phyloP scores from a whole-genome alignment of 2,888 invertebrate genomes.

The Emmelina monodactyla region DNA sequence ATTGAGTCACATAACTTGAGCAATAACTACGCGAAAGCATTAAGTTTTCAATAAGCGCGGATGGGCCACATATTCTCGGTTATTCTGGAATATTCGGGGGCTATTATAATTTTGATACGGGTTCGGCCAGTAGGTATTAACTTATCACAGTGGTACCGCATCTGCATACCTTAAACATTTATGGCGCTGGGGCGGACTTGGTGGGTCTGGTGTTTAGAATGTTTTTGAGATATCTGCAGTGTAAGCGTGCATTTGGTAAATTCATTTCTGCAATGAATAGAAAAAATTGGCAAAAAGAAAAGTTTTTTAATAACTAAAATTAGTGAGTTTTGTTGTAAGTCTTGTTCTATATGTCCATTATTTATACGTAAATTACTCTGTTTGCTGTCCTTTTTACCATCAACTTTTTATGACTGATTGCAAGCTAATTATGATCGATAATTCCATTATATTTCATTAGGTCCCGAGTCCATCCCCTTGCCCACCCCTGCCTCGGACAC shows the following conservation, averaged over 20 bases:
- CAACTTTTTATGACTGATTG: too few relatives aligned
- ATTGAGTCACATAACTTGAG: constrained; percentile 20
- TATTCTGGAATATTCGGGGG: constrained; percentile 30
- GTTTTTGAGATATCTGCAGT: too few relatives aligned
- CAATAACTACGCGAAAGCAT: constrained; percentile 33
- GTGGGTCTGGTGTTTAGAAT: constrained; percentile 9
- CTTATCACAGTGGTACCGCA: constrained; percentile 57
- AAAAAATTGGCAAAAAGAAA: too few relatives aligned
- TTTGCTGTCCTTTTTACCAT: too few relatives aligned
- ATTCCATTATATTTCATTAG: not conserved
- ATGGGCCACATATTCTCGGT: constrained; percentile 44
- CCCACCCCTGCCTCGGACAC: constrained; percentile 53
- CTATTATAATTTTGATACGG: constrained; percentile 61
- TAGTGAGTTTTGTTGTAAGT: too few relatives aligned
- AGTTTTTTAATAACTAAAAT: too few relatives aligned
- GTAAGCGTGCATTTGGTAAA: too few relatives aligned
- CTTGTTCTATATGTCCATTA: too few relatives aligned
- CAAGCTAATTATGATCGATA: too few relatives aligned
- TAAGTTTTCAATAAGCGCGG: constrained; percentile 48
- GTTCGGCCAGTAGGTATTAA: constrained; percentile 60
- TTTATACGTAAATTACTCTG: too few relatives aligned
- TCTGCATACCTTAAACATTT: constrained; percentile 64
- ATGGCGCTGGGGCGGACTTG: constrained; percentile 35
- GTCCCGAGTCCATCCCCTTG: constrained; percentile 29
- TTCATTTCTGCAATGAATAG: too few relatives aligned